A percentile compares a stretch with the other conserved stretches of the same genome.
Conservation (phyloP, 2,888 invertebrate species). For the Seira sanloemensis region DNA sequence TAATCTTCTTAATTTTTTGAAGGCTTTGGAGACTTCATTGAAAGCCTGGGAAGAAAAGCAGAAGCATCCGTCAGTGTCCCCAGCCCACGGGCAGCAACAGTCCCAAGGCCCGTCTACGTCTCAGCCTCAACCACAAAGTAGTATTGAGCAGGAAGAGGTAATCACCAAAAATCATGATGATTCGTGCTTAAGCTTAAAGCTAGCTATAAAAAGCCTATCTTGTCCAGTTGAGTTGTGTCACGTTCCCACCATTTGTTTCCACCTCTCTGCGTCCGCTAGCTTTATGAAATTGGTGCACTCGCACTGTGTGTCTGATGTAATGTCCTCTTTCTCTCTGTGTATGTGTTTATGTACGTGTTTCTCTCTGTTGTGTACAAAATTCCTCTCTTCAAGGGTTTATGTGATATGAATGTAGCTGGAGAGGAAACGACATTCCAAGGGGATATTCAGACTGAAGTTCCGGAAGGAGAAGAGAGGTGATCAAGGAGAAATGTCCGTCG, state of each 20-base stretch:
- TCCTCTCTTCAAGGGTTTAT: slow-evolving; percentile 66
- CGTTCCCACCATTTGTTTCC: neutral
- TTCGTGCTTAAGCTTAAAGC: slow-evolving; percentile 18
- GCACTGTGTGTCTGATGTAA: slow-evolving; percentile 9
- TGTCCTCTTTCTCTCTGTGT: slow-evolving; percentile 26
- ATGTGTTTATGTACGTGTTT: slow-evolving; percentile 52
- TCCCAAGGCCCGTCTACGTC: neutral
- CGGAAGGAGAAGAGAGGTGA: slow-evolving; percentile 69
- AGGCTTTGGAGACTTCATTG: slow-evolving; percentile 91
- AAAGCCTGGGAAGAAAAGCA: slow-evolving; percentile 92
- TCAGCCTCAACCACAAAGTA: too few relatives aligned
- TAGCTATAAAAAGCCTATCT: neutral
- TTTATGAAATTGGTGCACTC: slow-evolving; percentile 6
- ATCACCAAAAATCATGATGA: neutral
- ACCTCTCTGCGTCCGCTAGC: slow-evolving; percentile 19
- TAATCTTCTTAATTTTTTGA: slow-evolving; percentile 3
- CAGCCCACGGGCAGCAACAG: slow-evolving; percentile 66
- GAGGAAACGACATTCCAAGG: slow-evolving; percentile 72
- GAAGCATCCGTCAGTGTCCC: slow-evolving; percentile 74
- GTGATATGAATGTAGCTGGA: slow-evolving; percentile 70
- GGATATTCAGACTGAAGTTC: slow-evolving; percentile 70
- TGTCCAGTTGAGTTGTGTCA: neutral
- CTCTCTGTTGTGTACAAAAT: slow-evolving; percentile 26
- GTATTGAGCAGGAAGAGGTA: neutral
- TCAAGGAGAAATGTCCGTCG: slow-evolving; percentile 67